phyloP scores from a whole-genome alignment of 2,888 invertebrate species.

The Drosophila sordidula region DNA sequence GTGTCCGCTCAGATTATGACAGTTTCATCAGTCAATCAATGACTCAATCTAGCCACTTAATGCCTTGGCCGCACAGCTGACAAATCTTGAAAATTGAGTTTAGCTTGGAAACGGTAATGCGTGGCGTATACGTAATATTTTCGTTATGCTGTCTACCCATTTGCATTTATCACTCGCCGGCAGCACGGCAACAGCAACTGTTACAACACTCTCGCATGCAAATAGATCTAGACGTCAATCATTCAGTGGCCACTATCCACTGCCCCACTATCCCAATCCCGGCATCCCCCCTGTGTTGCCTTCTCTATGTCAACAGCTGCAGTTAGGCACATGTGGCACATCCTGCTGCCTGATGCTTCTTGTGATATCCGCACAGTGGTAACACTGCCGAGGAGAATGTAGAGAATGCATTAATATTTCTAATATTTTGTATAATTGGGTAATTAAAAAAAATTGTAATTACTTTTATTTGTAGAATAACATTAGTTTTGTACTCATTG shows the following conservation, averaged over 20 bases:
- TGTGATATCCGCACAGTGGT: slow-evolving; percentile 12
- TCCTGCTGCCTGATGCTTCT: slow-evolving; percentile 9
- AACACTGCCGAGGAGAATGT: too few species aligned
- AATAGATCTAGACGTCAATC: slow-evolving; percentile 57
- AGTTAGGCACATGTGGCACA: slow-evolving; percentile 32
- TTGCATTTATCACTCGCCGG: slow-evolving; percentile 59
- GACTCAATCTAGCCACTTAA: slow-evolving; percentile 6
- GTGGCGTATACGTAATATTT: slow-evolving; percentile 28
- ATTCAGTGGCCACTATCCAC: neutral
- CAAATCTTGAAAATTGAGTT: neutral
- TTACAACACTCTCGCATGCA: slow-evolving; percentile 56
- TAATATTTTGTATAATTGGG: too few species aligned
- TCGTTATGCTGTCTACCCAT: slow-evolving; percentile 29
- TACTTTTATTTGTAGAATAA: too few species aligned
- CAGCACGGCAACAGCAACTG: slow-evolving; percentile 31
- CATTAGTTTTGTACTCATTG: too few species aligned
- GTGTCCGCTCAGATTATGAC: slow-evolving; percentile 1
- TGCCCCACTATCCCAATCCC: neutral
- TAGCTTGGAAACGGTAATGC: slow-evolving; percentile 2
- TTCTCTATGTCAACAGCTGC: slow-evolving; percentile 11
- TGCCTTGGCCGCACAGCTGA: neutral
- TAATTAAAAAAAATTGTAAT: too few species aligned
- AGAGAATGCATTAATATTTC: too few species aligned
- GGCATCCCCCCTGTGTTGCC: neutral
- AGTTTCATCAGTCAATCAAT: neutral